Conservation (phyloP, 1,140 invertebrate genomes). For the Sitophilus oryzae region DNA sequence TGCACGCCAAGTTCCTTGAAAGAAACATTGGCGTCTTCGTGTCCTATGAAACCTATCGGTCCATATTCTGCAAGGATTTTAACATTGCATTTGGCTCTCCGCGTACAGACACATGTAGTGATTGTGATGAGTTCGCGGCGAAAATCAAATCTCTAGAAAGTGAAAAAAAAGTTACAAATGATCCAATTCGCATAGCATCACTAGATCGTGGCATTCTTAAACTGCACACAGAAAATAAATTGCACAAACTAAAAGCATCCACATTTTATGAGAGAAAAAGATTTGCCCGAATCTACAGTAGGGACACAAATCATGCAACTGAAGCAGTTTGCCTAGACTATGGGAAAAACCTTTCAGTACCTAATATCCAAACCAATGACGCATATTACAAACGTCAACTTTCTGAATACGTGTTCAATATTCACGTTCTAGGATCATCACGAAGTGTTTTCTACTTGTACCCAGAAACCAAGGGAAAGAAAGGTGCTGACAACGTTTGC, state of each 20-base stretch:
- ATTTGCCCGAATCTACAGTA: slow-evolving; percentile 5
- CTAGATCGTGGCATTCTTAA: slow-evolving; percentile 4
- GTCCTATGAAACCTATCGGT: slow-evolving; percentile 14
- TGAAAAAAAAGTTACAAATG: neutral
- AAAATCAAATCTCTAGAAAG: slow-evolving; percentile 11
- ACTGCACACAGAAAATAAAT: neutral
- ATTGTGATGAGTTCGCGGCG: slow-evolving; percentile 10
- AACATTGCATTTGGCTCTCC: slow-evolving; percentile 24
- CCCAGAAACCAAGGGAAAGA: slow-evolving; percentile 27
- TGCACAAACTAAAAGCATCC: slow-evolving; percentile 24
- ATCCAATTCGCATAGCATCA: neutral
- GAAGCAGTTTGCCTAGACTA: slow-evolving; percentile 31
- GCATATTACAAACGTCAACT: slow-evolving; percentile 34
- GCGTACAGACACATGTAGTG: slow-evolving; percentile 8
- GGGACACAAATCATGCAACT: slow-evolving; percentile 4
- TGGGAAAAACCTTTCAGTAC: slow-evolving; percentile 27
- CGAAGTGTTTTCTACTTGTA: slow-evolving; percentile 29
- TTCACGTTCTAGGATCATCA: slow-evolving; percentile 23
- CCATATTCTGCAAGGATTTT: no score
- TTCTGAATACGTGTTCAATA: slow-evolving; percentile 30
- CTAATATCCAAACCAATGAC: slow-evolving; percentile 34
- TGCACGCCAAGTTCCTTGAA: slow-evolving; percentile 14
- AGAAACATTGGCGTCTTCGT: neutral
- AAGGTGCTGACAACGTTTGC: slow-evolving; percentile 30
- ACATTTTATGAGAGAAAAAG: slow-evolving; percentile 29